Conservation (phyloP, 1,140 invertebrate genomes). For the Bombus polaris region DNA sequence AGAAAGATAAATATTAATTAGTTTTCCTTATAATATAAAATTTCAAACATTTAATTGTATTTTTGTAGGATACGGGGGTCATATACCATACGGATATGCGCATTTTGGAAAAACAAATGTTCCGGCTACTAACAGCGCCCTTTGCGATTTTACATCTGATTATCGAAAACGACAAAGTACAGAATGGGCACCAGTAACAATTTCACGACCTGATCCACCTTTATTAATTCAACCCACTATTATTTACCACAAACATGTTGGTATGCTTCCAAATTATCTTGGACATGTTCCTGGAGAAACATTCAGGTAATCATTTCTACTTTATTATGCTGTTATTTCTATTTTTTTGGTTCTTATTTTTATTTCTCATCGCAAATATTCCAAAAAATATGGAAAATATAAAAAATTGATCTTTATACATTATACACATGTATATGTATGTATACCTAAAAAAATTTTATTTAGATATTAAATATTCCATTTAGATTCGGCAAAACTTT, state of each 20-base stretch:
- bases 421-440: no score
- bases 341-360: not conserved
- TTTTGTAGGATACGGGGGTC: constrained; percentile 85
- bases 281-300: constrained; percentile 88
- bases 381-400: not conserved
- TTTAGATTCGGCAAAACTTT: constrained; percentile 87
- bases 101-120: constrained; percentile 86
- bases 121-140: constrained; percentile 85
- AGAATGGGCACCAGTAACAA: constrained; percentile 87
- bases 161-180: constrained; percentile 86
- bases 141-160: constrained; percentile 88
- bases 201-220: constrained; percentile 82
- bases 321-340: not conserved
- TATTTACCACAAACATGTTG: constrained; percentile 88
- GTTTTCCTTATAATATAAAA: not conserved
- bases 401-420: not conserved
- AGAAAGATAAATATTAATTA: not conserved
- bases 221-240: constrained; percentile 81
- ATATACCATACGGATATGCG: constrained; percentile 86
- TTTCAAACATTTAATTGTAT: not conserved
- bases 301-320: constrained; percentile 82
- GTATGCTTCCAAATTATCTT: constrained; percentile 88
- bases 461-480: constrained; percentile 30
- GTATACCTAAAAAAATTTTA: constrained; percentile 18
- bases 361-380: not conserved